Percentiles rank a stretch among this genome's conserved stretches.
These are phyloP conservation scores for Glossosoma conforme DNA, from an alignment of 1,140 invertebrate species.

Conservation along the genomic window DNA sequence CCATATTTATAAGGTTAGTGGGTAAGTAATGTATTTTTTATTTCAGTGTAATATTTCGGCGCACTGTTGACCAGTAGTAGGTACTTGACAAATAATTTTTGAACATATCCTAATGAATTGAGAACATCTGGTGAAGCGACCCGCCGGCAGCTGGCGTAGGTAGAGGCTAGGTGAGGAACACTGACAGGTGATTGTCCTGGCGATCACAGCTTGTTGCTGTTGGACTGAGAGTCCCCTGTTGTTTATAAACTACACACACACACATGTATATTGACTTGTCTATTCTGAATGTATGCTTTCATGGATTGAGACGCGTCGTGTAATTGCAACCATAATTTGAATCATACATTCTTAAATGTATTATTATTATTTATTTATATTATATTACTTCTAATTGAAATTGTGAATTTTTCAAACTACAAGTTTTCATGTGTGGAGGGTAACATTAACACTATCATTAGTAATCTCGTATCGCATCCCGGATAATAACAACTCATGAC, in stretches of 20 bases:
- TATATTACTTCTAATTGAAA: conserved; percentile 21
- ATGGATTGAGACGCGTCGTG: conserved; percentile 30
- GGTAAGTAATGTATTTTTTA: conserved; percentile 28
- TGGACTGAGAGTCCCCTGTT: conserved; percentile 31
- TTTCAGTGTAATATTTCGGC: conserved; percentile 26
- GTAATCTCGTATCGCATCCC: too few species aligned
- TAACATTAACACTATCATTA: conserved; percentile 12
- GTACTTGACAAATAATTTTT: too few species aligned
- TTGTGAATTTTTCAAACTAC: conserved; percentile 22
- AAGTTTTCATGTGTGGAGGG: conserved; percentile 22
- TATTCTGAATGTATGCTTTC: conserved; percentile 31
- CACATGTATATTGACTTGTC: conserved; percentile 28
- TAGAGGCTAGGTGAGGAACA: conserved; percentile 26
- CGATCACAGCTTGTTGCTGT: conserved; percentile 30
- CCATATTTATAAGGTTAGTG: conserved; percentile 16
- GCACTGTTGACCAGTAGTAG: conserved; percentile 9
- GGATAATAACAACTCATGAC: too few species aligned
- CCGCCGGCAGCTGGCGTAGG: background rate
- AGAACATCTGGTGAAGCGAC: background rate
- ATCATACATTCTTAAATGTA: conserved; percentile 30
- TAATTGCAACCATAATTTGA: conserved; percentile 31
- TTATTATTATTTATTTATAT: conserved; percentile 1
- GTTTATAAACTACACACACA: conserved; percentile 28
- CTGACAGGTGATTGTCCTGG: conserved; percentile 30
- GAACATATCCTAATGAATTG: too few species aligned